Evolutionary conservation across 2,888 invertebrate genomes (phyloP), one percentile per base, ranked within the genome.

Genomic region (Caenorhabditis virilis): DNA sequence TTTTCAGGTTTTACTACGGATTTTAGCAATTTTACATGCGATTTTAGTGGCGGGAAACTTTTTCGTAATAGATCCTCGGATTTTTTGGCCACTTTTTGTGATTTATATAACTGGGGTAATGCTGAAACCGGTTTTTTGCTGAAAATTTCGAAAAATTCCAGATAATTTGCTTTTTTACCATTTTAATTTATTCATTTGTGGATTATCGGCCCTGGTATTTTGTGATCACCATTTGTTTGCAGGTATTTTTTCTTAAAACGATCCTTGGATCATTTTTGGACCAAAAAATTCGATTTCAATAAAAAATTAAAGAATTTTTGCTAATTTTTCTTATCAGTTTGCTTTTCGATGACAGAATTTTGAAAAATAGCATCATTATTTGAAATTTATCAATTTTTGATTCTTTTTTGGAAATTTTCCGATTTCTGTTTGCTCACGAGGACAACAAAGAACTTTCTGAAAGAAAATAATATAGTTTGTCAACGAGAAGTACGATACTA

Each of bases 141-240:
- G 18, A 15, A 27, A 27, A 15, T 15, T n/a, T 45, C 18, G 23
- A 23, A 42, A 13, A 23, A 15, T 42, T 45, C 18, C 27, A 45
- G 43, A 27, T 27, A 27, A 46, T 63, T 18, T 57, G 57, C 16
- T 63, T 54, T 18, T 63, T 63, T 41, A 57, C 57, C 7, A 22
- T 63, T 5, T 49, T 51, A 25, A 57, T 57, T 16, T 63, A 53
- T 30, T 57, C 63, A 16, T 63, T 43, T 36, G 52, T 57, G 22
- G n/a, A 16, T 3, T 63, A 63, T 63, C 53, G 57, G n/a, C 53
- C 63, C 7, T 63, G 63, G 63, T 63, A 57, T 35, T 63, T 63
- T n/a, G 63, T 57, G 2, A 35, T 57, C 2, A 45, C 53, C 1
- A 13, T 57, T 23, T 33, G 52, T 22, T 57, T 63, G 26, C 63